Percentiles rank a stretch among this genome's conserved stretches.
Evolutionary conservation across 2,113 vertebrate species (phyloP).

Genomic region (Onychostruthus taczanowskii): DNA sequence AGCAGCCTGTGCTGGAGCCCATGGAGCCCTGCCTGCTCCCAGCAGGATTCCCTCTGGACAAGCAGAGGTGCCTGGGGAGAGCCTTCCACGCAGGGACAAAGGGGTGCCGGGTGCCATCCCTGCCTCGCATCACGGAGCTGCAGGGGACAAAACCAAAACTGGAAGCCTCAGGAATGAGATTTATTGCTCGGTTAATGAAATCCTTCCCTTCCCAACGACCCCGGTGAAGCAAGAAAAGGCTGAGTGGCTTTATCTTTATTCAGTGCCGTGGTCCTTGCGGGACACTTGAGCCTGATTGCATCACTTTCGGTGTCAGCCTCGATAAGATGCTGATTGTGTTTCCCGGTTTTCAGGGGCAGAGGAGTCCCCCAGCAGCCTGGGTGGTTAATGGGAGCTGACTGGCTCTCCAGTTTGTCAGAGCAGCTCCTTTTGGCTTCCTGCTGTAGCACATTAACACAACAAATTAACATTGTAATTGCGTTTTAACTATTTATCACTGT

Average conservation of each 20-base stretch:
- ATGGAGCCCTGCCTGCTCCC: rapidly evolving
- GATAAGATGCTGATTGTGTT: conserved; percentile 67
- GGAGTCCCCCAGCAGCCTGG: conserved; percentile 73
- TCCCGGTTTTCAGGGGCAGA: not conserved
- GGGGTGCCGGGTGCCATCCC: not conserved
- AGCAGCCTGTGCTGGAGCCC: not conserved
- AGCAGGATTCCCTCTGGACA: not conserved
- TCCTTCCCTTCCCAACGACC: conserved; percentile 19
- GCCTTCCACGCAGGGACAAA: rapidly evolving
- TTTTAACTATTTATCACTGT: conserved; percentile 79
- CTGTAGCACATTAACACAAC: conserved; percentile 68
- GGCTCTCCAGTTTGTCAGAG: conserved; percentile 56
- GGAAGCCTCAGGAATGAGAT: conserved; percentile 32
- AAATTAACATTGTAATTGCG: conserved; percentile 97
- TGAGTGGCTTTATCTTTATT: conserved; percentile 65
- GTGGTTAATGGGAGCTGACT: conserved; percentile 79
- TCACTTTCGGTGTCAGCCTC: conserved; percentile 67
- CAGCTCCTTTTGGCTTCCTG: conserved; percentile 49
- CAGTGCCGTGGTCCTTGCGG: conserved; percentile 36
- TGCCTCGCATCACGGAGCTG: not conserved
- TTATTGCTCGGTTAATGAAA: conserved; percentile 17
- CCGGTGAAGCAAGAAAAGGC: not conserved
- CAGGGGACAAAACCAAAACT: not conserved
- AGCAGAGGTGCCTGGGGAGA: not conserved
- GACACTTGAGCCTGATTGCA: conserved; percentile 69